Percentiles rank a stretch among this genome's conserved stretches.
phyloP scores from a whole-genome alignment of 1,140 invertebrate genomes.

The Thaumetopoea pityocampa region DNA sequence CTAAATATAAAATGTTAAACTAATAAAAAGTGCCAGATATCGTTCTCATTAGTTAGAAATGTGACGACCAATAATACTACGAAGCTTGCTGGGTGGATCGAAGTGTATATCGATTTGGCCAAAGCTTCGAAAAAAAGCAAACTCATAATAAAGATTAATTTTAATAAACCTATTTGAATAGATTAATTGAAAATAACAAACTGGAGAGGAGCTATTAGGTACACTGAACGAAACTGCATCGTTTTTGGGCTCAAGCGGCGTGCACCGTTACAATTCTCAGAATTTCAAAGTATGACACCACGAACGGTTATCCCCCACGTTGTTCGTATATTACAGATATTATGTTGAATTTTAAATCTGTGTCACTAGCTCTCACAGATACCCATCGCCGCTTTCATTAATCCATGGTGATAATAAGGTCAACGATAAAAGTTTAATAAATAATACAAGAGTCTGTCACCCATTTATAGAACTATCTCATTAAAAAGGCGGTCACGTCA shows the following conservation, averaged over 20 bases:
- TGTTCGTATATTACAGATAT: constrained; percentile 55
- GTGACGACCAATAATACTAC: no score
- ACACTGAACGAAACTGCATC: constrained; percentile 58
- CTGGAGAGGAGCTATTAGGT: constrained; percentile 28
- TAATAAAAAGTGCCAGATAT: no score
- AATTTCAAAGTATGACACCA: constrained; percentile 40
- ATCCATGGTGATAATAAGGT: constrained; percentile 34
- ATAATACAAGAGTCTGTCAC: constrained; percentile 1
- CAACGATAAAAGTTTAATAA: constrained; percentile 30
- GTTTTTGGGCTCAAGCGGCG: constrained; percentile 38
- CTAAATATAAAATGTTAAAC: no score
- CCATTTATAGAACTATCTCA: constrained; percentile 11
- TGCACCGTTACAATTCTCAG: constrained; percentile 58
- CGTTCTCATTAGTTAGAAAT: no score
- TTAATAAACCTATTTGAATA: constrained; percentile 48
- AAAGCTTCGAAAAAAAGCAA: no score
- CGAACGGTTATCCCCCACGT: constrained; percentile 51
- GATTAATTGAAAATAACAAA: constrained; percentile 41
- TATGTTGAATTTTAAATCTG: constrained; percentile 48
- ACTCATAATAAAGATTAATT: no score
- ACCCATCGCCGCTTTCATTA: constrained; percentile 47
- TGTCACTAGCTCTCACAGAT: constrained; percentile 51
- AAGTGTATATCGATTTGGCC: no score
- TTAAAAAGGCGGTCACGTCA: constrained; percentile 35
- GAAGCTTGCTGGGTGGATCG: no score